A percentile compares a stretch with the other conserved stretches of the same genome.
Evolutionary conservation across 1,140 invertebrate genomes (phyloP).

Genomic region (Leptopilina boulardi): DNA sequence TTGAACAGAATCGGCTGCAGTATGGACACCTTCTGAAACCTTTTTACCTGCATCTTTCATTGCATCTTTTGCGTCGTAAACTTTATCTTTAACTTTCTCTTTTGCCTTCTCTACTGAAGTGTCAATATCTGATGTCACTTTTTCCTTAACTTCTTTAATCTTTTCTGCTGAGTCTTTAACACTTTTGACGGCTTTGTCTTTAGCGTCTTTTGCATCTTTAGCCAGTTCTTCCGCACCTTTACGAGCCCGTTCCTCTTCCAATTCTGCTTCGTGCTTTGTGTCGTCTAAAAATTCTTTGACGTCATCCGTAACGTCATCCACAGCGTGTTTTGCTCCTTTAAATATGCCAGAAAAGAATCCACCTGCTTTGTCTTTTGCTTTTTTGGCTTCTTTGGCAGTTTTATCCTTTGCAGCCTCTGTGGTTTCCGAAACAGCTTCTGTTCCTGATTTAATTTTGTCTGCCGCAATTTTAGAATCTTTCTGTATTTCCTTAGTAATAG

Average conservation of each 20-base stretch:
- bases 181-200: background rate
- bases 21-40: background rate
- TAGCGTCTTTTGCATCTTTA: slow-evolving; percentile 15
- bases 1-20: background rate
- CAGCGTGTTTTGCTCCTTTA: slow-evolving; percentile 38
- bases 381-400: background rate
- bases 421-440: background rate
- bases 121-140: background rate
- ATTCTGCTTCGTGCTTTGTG: slow-evolving; percentile 35
- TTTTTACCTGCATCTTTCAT: slow-evolving; percentile 29
- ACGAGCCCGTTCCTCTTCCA: slow-evolving; percentile 46
- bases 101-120: background rate
- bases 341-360: slow-evolving; percentile 42
- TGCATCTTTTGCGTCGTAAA: slow-evolving; percentile 17
- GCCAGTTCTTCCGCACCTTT: slow-evolving; percentile 21
- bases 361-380: slow-evolving; percentile 29
- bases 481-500: background rate
- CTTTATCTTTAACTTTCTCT: background rate
- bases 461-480: background rate
- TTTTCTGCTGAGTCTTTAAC: slow-evolving; percentile 34
- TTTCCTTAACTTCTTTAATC: slow-evolving; percentile 40
- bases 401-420: slow-evolving; percentile 35
- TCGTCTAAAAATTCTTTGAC: slow-evolving; percentile 40
- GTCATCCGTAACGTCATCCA: slow-evolving; percentile 37
- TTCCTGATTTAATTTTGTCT: background rate